Evolutionary conservation across 2,888 invertebrate genomes (phyloP), one percentile per base, ranked within the genome.

Genomic region (Calameuta pallipes): DNA sequence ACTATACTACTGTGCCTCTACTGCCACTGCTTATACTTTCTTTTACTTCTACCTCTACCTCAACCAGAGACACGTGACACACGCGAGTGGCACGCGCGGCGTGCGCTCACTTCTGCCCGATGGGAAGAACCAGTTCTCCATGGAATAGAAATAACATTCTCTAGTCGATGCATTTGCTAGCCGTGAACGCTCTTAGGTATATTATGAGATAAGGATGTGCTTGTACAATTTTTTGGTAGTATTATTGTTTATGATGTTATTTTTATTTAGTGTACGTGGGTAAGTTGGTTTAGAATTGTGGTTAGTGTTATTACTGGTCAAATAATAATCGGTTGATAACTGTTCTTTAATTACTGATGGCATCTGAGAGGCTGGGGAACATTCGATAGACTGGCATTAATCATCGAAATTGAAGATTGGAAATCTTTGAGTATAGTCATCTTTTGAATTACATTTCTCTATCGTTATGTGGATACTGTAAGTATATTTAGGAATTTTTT

Each of bases 61-160:
- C 71, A 34, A 13, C 31, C 31, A 31, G 71, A 34, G 71, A 71
- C 71, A 71, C 90, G 89, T 91, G 90, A 90, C 89, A 90, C 91
- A 89, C 89, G 90, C 90, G 90, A 90, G 89, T 86, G 90, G 90
- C 90, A 89, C 90, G 90, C 90, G 90, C 89, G 87, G 84, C 87
- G 87, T 87, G 87, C 88, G 89, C 88, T 80, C 83, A 82, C 86
- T 75, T 80, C 86, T 87, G 85, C 85, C 82, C 83, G 85, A 85
- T 84, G 84, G 84, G 84, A 78, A 84, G 85, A 90, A 90, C 90
- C 90, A 88, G 90, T 90, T 88, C 88, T 86, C 34, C 37, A 11
- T 34, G 74, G 74, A 76, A 78, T 78, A 78, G 78, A 76, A 78
- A 78, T 73, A 76, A 75, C 71, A 35, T 78, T 35, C 73, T 41